These are phyloP conservation scores for Cacatua alba DNA, from an alignment of 2,113 vertebrate species.

Conservation along the genomic window DNA sequence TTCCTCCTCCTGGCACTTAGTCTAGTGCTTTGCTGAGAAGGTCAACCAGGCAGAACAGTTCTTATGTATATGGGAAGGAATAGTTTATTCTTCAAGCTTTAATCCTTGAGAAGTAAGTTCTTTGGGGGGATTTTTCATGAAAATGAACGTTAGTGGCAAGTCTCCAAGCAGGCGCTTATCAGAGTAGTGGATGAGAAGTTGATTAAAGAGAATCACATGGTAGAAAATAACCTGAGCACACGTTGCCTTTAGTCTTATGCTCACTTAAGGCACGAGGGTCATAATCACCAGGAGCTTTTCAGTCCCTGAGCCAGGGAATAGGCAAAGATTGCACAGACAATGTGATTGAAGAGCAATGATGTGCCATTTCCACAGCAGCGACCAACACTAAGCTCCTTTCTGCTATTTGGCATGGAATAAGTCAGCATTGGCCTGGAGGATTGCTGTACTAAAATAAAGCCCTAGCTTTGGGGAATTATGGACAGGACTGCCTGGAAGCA, in stretches of 20 bases:
- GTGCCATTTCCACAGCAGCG: neutral
- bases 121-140: constrained; percentile 23
- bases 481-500: neutral
- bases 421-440: neutral
- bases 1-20: constrained; percentile 1
- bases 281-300: neutral
- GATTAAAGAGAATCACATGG: constrained; percentile 39
- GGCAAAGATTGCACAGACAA: neutral
- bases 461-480: neutral
- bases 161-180: constrained; percentile 23
- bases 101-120: constrained; percentile 54
- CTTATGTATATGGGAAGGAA: neutral
- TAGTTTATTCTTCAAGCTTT: constrained; percentile 52
- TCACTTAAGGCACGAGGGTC: neutral
- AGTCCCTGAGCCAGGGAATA: neutral
- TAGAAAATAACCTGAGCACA: constrained; percentile 21
- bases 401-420: neutral
- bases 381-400: neutral
- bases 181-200: neutral
- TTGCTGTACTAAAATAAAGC: neutral
- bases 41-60: constrained; percentile 12
- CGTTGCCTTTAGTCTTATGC: neutral
- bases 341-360: neutral
- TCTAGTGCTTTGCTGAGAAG: constrained; percentile 2
- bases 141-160: constrained; percentile 28